Evolutionary conservation across 2,888 invertebrate genomes (phyloP).

Genomic region (Rutpela maculata): DNA sequence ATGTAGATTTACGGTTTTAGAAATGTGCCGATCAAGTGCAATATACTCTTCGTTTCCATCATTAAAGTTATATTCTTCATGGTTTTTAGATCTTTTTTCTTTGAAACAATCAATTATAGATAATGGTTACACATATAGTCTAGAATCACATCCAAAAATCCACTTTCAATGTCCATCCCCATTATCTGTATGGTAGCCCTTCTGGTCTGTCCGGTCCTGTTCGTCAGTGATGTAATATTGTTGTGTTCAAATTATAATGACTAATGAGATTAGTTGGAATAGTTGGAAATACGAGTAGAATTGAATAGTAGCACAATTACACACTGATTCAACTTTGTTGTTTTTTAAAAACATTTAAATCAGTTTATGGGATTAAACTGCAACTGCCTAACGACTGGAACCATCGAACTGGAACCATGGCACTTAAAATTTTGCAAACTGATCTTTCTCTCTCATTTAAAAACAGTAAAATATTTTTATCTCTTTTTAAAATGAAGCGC

Average conservation of each 20-base stretch:
- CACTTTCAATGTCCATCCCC: too few relatives aligned
- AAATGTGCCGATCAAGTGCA: too few relatives aligned
- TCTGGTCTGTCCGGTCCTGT: neutral
- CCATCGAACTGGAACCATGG: neutral
- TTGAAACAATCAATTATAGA: too few relatives aligned
- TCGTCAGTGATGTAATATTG: neutral
- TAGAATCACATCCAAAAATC: too few relatives aligned
- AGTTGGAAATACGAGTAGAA: neutral
- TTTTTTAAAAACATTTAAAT: neutral
- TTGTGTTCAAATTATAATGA: neutral
- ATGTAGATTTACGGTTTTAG: too few relatives aligned
- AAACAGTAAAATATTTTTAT: neutral
- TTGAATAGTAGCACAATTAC: neutral
- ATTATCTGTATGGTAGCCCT: too few relatives aligned
- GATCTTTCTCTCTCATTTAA: neutral
- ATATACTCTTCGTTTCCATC: too few relatives aligned
- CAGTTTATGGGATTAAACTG: neutral
- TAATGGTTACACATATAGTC: too few relatives aligned
- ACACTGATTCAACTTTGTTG: neutral
- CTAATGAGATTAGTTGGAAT: neutral
- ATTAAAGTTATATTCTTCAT: too few relatives aligned
- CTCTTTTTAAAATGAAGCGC: slow-evolving; percentile 17
- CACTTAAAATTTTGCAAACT: neutral
- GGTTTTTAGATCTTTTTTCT: too few relatives aligned
- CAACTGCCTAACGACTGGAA: neutral